These are phyloP conservation scores for Margarornis squamiger DNA, from an alignment of 2,797 vertebrate genomes.

Conservation along the genomic window DNA sequence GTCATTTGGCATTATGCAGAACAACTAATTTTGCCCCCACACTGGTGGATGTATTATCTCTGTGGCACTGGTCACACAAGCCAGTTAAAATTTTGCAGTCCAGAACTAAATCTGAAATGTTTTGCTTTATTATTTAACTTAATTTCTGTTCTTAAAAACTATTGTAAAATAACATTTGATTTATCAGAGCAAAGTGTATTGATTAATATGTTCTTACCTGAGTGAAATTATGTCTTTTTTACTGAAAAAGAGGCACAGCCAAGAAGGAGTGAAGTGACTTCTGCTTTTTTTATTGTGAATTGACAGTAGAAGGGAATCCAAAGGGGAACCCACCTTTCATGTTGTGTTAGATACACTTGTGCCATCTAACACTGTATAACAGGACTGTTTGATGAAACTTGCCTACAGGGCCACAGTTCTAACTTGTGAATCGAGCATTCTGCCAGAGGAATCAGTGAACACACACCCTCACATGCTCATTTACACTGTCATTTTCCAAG, in stretches of 20 bases:
- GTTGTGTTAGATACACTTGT: background rate
- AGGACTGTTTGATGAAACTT: background rate
- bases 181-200: background rate
- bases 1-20: background rate
- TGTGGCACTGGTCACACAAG: background rate
- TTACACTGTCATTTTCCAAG: background rate
- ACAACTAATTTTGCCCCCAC: background rate
- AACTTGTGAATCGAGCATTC: rapidly evolving
- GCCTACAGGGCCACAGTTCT: background rate
- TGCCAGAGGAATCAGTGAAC: background rate
- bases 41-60: background rate
- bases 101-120: background rate
- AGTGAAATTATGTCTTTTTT: background rate
- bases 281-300: background rate
- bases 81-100: background rate
- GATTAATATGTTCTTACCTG: background rate
- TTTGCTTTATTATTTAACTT: background rate
- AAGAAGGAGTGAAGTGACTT: background rate
- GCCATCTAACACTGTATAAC: background rate
- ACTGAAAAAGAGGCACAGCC: background rate
- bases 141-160: background rate
- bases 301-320: background rate
- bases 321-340: background rate
- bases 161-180: background rate
- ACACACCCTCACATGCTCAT: background rate